Evolutionary conservation across 2,113 vertebrate genomes (phyloP).

Genomic region (Panthera tigris): DNA sequence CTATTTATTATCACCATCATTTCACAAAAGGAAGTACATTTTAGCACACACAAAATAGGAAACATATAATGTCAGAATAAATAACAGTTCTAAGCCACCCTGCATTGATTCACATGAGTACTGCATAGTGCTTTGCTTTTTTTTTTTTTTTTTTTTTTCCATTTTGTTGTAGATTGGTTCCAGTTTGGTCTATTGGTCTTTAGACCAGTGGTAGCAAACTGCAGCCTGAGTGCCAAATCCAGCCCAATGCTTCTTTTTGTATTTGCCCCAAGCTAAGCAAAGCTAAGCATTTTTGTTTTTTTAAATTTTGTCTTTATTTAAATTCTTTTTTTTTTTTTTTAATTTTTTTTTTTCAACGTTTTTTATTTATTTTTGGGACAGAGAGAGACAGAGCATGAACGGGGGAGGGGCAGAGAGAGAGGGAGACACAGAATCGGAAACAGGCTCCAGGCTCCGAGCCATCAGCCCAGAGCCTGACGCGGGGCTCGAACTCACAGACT

Average conservation of each 20-base stretch:
- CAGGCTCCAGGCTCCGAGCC: too few species aligned
- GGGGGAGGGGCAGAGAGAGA: too few species aligned
- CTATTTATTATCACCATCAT: not conserved
- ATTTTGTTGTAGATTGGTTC: not conserved
- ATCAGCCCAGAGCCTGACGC: too few species aligned
- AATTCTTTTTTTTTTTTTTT: too few species aligned
- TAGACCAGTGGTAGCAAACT: not conserved
- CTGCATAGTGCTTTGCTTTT: not conserved
- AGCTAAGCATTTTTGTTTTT: not conserved
- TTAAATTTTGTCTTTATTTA: not conserved
- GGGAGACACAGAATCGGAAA: too few species aligned
- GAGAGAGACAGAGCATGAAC: too few species aligned
- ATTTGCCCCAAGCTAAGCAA: not conserved
- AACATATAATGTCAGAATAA: not conserved
- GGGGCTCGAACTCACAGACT: too few species aligned
- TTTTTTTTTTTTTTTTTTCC: too few species aligned
- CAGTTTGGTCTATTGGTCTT: not conserved
- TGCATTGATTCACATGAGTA: not conserved
- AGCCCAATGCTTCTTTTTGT: not conserved
- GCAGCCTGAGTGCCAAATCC: not conserved
- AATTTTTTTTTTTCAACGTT: too few species aligned
- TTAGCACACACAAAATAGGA: conserved; percentile 1
- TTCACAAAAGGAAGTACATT: conserved; percentile 23
- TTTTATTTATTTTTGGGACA: too few species aligned
- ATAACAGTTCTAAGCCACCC: not conserved